phyloP scores from a whole-genome alignment of 2,888 invertebrate species.

The Toxonevra muliebris region DNA sequence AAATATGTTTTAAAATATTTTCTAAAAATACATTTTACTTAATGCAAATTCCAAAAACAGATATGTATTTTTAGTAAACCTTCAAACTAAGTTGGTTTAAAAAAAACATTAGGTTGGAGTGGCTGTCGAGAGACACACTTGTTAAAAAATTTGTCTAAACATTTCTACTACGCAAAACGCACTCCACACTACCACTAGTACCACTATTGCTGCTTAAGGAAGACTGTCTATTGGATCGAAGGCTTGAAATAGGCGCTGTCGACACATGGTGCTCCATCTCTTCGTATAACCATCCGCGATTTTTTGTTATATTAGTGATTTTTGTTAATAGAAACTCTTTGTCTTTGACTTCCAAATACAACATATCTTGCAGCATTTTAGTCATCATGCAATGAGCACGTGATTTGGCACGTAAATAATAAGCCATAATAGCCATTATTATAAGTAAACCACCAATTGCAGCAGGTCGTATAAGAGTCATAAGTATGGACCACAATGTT shows the following conservation, averaged over 20 bases:
- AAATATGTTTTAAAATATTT: too few species aligned
- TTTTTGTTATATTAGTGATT: constrained; percentile 71
- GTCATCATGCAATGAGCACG: constrained; percentile 72
- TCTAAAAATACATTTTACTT: too few species aligned
- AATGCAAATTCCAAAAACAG: too few species aligned
- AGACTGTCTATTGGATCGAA: constrained; percentile 10
- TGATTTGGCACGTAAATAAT: constrained; percentile 72
- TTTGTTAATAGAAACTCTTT: constrained; percentile 72
- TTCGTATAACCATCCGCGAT: constrained; percentile 61
- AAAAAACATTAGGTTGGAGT: too few species aligned
- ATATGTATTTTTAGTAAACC: too few species aligned
- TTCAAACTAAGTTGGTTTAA: too few species aligned
- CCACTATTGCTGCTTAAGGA: background rate
- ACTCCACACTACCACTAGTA: background rate
- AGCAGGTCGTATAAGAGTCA: constrained; percentile 70
- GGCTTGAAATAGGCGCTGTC: constrained; percentile 1
- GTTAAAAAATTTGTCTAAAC: constrained; percentile 11
- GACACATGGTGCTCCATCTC: constrained; percentile 14
- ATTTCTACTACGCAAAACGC: constrained; percentile 21
- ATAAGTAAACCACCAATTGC: constrained; percentile 71
- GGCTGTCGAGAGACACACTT: background rate
- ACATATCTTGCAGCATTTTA: constrained; percentile 71
- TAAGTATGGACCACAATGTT: constrained; percentile 65
- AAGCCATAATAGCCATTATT: constrained; percentile 70
- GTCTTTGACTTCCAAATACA: constrained; percentile 74